Base-by-base conservation (phyloP, 1,140 invertebrate genomes). In the Heliothis virescens region DNA sequence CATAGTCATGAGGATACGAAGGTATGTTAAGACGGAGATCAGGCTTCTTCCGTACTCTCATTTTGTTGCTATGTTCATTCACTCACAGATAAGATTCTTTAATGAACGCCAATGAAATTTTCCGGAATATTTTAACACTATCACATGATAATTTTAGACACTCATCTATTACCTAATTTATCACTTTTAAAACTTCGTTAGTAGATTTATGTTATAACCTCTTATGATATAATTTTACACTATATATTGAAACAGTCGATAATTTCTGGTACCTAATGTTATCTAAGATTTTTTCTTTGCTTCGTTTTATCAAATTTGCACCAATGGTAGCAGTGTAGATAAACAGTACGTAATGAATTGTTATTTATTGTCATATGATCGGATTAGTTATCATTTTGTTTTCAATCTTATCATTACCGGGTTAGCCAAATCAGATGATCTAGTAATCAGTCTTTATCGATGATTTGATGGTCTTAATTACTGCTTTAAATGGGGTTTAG, bases 1-100 rank as follows among this genome's bases (percentile, higher is more conserved):
- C 92, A 81, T 93, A 94, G 21, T 93, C 92, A 57, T 87, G 85
- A 7, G 91, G 91, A 53, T 91, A 93, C 0, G 91, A 88, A 1
- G 93, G 91, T 69, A 94, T 93, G 11, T 90, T 60, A 65, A 94
- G 11, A 0, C 87, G 79, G 48, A 94, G 82, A 84, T 92, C 90
- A 74, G 93, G 89, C 71, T 92, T 94, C 83, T 93, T 94, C 69
- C 91, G 81, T 0, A 86, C 72, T 55, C 91, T 87, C 90, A 92
- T 92, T 60, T 82, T 87, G 52, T 80, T 60, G 69, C 72, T 81
- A 52, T 29, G 21, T 60, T 69, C 26, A 57, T 34, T 65, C 60
- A 69, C 18, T 69, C 18, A 29, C 55, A 50, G 55, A 75, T 62
- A 60, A 50, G 67, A 26, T n/a, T 29, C 50, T 55, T n/a, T 50